Percentiles rank a stretch among this genome's conserved stretches.
These are phyloP conservation scores for Phylloscopus whistleri DNA, from an alignment of 2,113 vertebrate species.

Conservation along the genomic window DNA sequence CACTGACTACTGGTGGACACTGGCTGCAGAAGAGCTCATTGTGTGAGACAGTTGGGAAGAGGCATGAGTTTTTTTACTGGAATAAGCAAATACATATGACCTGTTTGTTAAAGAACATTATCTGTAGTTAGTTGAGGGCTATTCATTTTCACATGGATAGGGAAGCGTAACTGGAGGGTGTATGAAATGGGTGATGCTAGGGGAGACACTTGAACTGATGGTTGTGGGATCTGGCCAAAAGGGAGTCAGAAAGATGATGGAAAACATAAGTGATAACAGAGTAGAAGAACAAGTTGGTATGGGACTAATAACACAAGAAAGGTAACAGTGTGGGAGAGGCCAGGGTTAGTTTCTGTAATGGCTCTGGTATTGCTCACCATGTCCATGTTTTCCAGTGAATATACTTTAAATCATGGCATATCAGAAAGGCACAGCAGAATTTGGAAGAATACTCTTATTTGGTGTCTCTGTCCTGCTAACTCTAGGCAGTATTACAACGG, in stretches of 20 bases:
- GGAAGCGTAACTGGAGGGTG: background rate
- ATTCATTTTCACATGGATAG: background rate
- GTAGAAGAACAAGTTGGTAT: background rate
- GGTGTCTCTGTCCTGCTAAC: background rate
- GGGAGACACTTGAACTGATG: background rate
- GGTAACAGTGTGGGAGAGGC: background rate
- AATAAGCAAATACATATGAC: background rate
- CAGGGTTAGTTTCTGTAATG: background rate
- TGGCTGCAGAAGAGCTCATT: background rate
- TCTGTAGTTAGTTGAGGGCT: background rate
- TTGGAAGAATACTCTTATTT: background rate
- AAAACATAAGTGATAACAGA: background rate
- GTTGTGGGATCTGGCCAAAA: background rate
- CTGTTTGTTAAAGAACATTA: background rate
- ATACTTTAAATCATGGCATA: background rate
- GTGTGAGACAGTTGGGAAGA: background rate
- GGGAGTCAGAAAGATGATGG: constrained; percentile 26
- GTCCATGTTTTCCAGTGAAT: background rate
- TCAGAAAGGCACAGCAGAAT: background rate
- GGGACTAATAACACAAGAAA: background rate
- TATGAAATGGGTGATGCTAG: background rate
- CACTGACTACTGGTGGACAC: background rate
- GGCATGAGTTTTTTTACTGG: background rate
- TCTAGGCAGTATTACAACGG: background rate
- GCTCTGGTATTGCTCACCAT: background rate